Conservation (phyloP, 2,113 vertebrate species). For the Labeo catla region DNA sequence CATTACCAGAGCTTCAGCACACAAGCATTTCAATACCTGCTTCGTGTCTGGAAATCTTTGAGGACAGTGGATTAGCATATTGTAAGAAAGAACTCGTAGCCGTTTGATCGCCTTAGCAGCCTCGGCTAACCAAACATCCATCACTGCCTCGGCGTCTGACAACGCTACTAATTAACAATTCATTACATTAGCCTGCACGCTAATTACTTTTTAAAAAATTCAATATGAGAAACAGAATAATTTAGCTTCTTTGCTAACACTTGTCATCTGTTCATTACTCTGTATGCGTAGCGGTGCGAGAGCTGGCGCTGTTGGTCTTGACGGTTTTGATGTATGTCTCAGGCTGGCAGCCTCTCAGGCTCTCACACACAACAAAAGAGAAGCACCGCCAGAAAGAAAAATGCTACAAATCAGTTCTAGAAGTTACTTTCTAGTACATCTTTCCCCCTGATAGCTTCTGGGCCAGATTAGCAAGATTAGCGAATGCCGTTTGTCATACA, state of each 20-base stretch:
- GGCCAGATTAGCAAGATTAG: not conserved
- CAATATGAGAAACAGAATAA: constrained; percentile 42
- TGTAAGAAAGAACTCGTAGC: constrained; percentile 19
- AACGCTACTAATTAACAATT: constrained; percentile 59
- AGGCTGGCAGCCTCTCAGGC: constrained; percentile 33
- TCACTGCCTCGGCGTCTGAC: constrained; percentile 43
- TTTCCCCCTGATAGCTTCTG: not conserved
- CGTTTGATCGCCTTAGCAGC: constrained; percentile 33
- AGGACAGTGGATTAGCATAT: constrained; percentile 10
- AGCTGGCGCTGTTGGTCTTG: constrained; percentile 15
- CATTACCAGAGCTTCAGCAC: constrained; percentile 1
- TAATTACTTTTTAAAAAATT: constrained; percentile 57
- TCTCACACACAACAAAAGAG: not conserved
- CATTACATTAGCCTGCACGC: constrained; percentile 56
- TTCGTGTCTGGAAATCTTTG: constrained; percentile 19
- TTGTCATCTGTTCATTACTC: constrained; percentile 54
- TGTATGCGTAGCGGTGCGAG: constrained; percentile 37
- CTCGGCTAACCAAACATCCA: constrained; percentile 44
- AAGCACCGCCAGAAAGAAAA: not conserved
- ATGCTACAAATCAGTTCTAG: constrained; percentile 5
- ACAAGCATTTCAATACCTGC: constrained; percentile 29
- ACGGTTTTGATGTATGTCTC: constrained; percentile 45
- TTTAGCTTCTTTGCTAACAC: constrained; percentile 53
- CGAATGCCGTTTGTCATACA: not conserved
- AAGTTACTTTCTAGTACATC: not conserved